Percentiles rank a stretch among this genome's conserved stretches.
Evolutionary conservation across 2,797 vertebrate species (phyloP).

Genomic region (Onychomys arenicola): DNA sequence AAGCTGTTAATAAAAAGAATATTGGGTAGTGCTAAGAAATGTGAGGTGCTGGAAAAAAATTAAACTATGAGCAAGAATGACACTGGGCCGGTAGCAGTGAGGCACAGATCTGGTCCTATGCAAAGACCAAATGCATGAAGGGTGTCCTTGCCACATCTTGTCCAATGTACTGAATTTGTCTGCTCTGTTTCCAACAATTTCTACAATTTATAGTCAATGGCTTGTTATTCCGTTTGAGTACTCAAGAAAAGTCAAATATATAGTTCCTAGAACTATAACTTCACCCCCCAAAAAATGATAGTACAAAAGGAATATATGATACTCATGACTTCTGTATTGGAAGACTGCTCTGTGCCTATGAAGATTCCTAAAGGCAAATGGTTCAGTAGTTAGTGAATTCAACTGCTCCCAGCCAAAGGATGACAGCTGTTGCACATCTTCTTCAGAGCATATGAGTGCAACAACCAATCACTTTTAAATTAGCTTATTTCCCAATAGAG

Average conservation of each 20-base stretch:
- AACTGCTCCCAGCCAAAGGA: background rate
- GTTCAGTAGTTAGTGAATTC: background rate
- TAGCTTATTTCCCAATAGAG: background rate
- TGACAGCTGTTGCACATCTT: background rate
- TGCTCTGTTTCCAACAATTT: background rate
- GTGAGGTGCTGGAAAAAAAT: background rate
- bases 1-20: slow-evolving; percentile 19
- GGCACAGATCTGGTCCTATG: background rate
- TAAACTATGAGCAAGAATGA: background rate
- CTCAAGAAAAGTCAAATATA: background rate
- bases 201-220: background rate
- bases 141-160: background rate
- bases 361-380: background rate
- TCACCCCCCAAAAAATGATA: background rate
- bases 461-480: background rate
- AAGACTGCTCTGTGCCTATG: background rate
- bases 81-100: background rate
- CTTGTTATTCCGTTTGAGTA: background rate
- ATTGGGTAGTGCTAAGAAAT: background rate
- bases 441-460: background rate
- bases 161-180: background rate
- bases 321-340: background rate
- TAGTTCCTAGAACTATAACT: background rate
- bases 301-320: fast-evolving
- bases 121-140: background rate